These are phyloP conservation scores for Lathronympha strigana DNA, from an alignment of 2,888 invertebrate species.

Conservation along the genomic window DNA sequence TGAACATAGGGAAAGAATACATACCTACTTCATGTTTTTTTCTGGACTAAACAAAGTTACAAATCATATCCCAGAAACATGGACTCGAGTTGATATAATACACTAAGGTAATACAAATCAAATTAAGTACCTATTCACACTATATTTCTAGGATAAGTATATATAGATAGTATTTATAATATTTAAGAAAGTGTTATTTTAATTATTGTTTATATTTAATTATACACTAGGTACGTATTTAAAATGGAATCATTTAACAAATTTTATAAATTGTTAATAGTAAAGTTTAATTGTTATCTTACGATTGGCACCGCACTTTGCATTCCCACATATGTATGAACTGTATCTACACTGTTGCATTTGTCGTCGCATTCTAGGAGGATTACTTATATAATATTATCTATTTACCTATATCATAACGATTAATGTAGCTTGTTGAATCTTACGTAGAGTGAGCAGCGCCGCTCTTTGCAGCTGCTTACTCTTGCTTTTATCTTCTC, in stretches of 20 bases:
- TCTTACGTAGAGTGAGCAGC: constrained; percentile 74
- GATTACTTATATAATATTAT: constrained; percentile 46
- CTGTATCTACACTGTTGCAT: constrained; percentile 74
- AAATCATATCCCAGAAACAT: constrained; percentile 16
- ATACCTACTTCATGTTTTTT: too few relatives aligned
- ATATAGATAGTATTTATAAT: constrained; percentile 30
- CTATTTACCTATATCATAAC: constrained; percentile 58
- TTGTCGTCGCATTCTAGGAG: constrained; percentile 70
- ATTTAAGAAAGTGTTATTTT: constrained; percentile 24
- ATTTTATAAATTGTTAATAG: constrained; percentile 39
- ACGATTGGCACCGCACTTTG: constrained; percentile 72
- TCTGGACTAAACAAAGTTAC: background rate
- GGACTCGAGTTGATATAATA: background rate
- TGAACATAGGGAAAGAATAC: background rate
- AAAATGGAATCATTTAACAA: constrained; percentile 33
- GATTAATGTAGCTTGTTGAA: constrained; percentile 69
- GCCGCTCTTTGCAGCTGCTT: constrained; percentile 62
- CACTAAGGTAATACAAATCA: background rate
- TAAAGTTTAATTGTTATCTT: constrained; percentile 35
- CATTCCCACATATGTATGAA: constrained; percentile 67
- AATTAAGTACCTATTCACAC: background rate
- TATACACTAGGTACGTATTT: constrained; percentile 31
- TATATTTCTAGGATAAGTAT: constrained; percentile 36
- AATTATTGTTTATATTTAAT: constrained; percentile 18
- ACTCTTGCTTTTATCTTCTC: constrained; percentile 75